A percentile compares a stretch with the other conserved stretches of the same genome.
Conservation (phyloP, 2,113 vertebrate species). For the Phalacrocorax carbo region DNA sequence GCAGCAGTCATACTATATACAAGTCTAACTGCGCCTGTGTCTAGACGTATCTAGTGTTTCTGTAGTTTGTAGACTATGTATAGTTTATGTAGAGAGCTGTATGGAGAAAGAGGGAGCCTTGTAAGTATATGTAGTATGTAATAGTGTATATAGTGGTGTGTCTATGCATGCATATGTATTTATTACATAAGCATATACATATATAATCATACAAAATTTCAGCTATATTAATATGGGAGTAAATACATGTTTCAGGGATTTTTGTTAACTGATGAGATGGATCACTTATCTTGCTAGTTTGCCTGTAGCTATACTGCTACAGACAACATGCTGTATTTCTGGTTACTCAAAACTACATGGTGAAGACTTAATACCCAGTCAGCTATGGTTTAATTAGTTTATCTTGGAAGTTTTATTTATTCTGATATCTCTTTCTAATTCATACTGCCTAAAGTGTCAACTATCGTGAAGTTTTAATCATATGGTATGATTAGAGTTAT, state of each 20-base stretch:
- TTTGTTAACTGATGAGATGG: neutral
- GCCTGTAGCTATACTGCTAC: neutral
- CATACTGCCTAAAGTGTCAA: neutral
- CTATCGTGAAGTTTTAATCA: neutral
- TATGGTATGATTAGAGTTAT: rapidly evolving
- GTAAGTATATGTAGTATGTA: neutral
- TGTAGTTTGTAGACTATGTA: neutral
- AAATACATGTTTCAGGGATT: neutral
- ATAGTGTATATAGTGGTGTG: neutral
- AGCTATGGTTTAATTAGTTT: neutral
- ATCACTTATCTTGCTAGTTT: neutral
- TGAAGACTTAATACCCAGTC: neutral
- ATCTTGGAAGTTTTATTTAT: neutral
- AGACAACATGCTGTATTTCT: neutral
- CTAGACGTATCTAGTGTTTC: neutral
- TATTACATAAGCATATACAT: neutral
- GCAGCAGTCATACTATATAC: neutral
- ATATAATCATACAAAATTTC: neutral
- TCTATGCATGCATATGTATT: neutral
- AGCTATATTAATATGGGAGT: neutral
- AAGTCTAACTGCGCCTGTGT: neutral
- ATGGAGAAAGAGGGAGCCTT: neutral
- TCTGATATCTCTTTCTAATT: neutral
- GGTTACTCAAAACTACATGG: neutral
- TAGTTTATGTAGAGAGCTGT: neutral